Evolutionary conservation across 2,888 invertebrate species (phyloP), one percentile per base, ranked within the genome.

Genomic region (Brenthis hecate): DNA sequence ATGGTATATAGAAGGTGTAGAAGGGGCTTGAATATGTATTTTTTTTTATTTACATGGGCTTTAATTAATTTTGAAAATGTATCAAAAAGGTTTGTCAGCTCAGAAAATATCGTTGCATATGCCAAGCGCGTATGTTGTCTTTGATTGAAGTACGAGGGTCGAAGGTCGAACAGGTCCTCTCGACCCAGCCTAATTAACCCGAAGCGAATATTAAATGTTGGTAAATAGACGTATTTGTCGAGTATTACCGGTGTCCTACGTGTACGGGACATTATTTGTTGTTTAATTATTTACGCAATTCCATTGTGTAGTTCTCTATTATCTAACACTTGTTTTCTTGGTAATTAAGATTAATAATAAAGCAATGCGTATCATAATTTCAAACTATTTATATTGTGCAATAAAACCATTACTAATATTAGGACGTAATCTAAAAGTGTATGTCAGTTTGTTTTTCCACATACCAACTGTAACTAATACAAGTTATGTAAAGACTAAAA

Each of bases 171-270:
- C 43, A 65, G 70, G 70, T n/a, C 55, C 55, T 61, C 13, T 28
- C 50, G 81, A 81, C 82, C 85, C 78, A 75, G 78, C 80, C 87
- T 88, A 89, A 90, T 89, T 89, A 89, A 85, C 80, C 86, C 85
- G 84, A 81, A 84, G 85, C 86, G 86, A 87, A 88, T 89, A 89
- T 87, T 87, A 89, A 89, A 90, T 87, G 88, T 85, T 85, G 78
- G 82, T 85, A 86, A 88, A 89, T 85, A 88, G 81, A 86, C 82
- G 83, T 89, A 85, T 88, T 89, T 87, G 82, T 81, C 67, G 68
- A 64, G 64, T 69, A 69, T 74, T 65, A 66, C 70, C 66, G 53
- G 60, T 65, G 68, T 66, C 50, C 68, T 57, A 66, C 55, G 70
- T 68, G 54, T 53, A 28, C 55, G 53, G 55, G 54, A 72, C 64